Evolutionary conservation across 2,888 invertebrate species (phyloP).

Genomic region (Tetragonula carbonaria): DNA sequence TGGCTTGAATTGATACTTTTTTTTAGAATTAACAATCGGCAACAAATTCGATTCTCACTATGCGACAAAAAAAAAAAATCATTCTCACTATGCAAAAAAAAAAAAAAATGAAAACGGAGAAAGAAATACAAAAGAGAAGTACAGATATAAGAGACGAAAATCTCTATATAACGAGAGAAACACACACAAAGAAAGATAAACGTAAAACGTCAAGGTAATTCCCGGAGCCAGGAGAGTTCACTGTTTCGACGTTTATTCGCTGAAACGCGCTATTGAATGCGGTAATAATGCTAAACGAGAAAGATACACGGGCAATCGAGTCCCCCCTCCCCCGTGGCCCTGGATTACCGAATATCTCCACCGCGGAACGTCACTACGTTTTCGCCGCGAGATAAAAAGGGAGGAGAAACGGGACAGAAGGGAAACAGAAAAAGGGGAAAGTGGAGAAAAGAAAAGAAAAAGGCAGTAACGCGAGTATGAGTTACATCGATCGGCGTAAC

Average conservation of each 20-base stretch:
- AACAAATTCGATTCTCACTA: too few species aligned
- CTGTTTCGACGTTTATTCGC: neutral
- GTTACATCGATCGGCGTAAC: slow-evolving; percentile 20
- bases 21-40: too few species aligned
- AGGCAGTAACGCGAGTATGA: slow-evolving; percentile 1
- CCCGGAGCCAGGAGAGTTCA: too few species aligned
- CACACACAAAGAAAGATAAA: neutral
- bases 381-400: too few species aligned
- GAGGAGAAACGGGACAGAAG: neutral
- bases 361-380: too few species aligned
- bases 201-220: slow-evolving; percentile 1
- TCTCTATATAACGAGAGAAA: neutral
- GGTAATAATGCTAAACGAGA: slow-evolving; percentile 6
- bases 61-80: too few species aligned
- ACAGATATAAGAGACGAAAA: neutral
- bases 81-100: too few species aligned
- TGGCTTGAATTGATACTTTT: too few species aligned
- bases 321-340: neutral
- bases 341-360: neutral
- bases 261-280: slow-evolving; percentile 1
- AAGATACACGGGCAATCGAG: neutral
- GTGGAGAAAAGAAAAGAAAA: neutral
- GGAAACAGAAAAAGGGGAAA: neutral
- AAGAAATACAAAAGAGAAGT: neutral
- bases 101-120: too few species aligned